Evolutionary conservation across 1,140 invertebrate species (phyloP).

Genomic region (Drosophila hydei): DNA sequence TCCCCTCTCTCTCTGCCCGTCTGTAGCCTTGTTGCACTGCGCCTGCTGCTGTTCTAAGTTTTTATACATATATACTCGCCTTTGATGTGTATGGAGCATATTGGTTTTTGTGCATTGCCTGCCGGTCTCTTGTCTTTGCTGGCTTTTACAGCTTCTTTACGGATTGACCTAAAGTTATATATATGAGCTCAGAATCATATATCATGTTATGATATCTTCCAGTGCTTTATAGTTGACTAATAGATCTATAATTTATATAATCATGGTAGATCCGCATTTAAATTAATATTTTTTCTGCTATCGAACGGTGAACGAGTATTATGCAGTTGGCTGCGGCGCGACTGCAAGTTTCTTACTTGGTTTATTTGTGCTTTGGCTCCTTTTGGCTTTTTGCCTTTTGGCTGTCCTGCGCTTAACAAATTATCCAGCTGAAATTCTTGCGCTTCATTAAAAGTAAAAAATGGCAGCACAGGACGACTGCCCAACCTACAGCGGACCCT

Average conservation of each 20-base stretch:
- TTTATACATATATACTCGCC: constrained; percentile 16
- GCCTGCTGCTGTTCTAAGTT: constrained; percentile 65
- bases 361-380: constrained; percentile 37
- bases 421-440: constrained; percentile 83
- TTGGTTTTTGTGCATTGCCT: neutral
- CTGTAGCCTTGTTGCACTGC: constrained; percentile 57
- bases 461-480: constrained; percentile 59
- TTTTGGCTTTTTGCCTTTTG: constrained; percentile 76
- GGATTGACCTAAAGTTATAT: too few relatives aligned
- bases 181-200: too few relatives aligned
- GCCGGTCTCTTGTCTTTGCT: too few relatives aligned
- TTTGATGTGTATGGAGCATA: neutral
- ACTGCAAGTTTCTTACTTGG: too few relatives aligned
- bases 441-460: constrained; percentile 83
- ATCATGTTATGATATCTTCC: too few relatives aligned
- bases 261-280: too few relatives aligned
- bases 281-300: too few relatives aligned
- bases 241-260: too few relatives aligned
- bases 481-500: constrained; percentile 14
- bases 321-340: too few relatives aligned
- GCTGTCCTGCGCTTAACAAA: constrained; percentile 77
- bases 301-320: too few relatives aligned
- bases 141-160: too few relatives aligned
- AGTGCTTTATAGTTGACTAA: too few relatives aligned
- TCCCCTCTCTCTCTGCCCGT: constrained; percentile 17